phyloP scores from a whole-genome alignment of 2,797 vertebrate genomes.

The Aphelocoma californica region DNA sequence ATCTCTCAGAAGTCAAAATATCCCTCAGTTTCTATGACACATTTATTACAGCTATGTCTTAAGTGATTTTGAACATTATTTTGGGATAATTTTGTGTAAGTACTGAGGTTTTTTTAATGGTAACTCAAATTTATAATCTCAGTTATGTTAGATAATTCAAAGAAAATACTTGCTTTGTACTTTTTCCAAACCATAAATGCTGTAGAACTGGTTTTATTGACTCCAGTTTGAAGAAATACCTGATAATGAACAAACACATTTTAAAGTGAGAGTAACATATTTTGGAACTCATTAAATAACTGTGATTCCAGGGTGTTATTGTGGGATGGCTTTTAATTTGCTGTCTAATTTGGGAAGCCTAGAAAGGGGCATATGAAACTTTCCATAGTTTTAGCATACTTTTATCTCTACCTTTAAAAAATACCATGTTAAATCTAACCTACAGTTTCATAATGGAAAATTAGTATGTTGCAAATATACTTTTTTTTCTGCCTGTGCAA shows the following conservation, averaged over 20 bases:
- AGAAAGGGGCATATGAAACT: background rate
- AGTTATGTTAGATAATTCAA: background rate
- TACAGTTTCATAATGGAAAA: background rate
- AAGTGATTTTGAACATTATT: background rate
- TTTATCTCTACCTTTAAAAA: background rate
- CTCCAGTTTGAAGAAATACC: background rate
- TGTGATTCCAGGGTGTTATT: background rate
- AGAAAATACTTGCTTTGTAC: background rate
- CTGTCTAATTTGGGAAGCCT: background rate
- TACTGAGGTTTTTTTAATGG: background rate
- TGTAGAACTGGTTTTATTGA: background rate
- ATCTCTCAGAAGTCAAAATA: background rate
- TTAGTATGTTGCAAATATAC: background rate
- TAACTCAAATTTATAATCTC: background rate
- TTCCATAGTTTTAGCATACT: background rate
- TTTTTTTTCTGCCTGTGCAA: background rate
- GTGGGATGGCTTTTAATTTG: background rate
- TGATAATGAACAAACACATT: background rate
- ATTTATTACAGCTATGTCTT: background rate
- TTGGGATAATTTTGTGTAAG: background rate
- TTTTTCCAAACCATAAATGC: slow-evolving; percentile 22
- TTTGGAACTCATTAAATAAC: background rate
- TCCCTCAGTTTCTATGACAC: background rate
- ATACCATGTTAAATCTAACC: background rate
- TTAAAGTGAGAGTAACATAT: background rate